Evolutionary conservation across 1,140 invertebrate species (phyloP).

Genomic region (Brachionus angularis): DNA sequence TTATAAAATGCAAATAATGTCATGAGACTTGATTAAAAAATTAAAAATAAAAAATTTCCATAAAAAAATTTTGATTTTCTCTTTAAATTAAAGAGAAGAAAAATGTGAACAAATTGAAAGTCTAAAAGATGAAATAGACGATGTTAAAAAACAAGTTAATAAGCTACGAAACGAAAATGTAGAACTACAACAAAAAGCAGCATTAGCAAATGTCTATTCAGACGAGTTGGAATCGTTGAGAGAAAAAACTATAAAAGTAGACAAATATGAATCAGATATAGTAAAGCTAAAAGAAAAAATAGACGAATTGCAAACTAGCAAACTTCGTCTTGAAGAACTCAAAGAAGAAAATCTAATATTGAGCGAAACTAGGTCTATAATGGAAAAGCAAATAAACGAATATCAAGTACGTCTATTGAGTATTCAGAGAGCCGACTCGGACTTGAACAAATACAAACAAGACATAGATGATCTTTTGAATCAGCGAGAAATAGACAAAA

Average conservation of each 20-base stretch:
- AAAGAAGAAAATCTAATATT: constrained; percentile 42
- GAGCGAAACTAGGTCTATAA: constrained; percentile 20
- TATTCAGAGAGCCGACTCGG: constrained; percentile 13
- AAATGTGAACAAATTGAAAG: constrained; percentile 40
- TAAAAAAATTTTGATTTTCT: neutral
- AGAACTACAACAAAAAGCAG: constrained; percentile 29
- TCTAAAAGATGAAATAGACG: constrained; percentile 20
- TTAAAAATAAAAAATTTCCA: neutral
- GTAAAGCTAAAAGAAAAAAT: constrained; percentile 14
- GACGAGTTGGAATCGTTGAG: constrained; percentile 38
- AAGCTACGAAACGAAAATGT: constrained; percentile 39
- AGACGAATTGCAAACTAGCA: constrained; percentile 1
- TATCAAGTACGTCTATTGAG: constrained; percentile 22
- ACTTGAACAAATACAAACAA: constrained; percentile 40
- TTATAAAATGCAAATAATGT: too few species aligned
- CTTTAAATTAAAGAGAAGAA: constrained; percentile 27
- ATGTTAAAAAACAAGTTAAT: constrained; percentile 23
- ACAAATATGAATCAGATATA: constrained; percentile 33
- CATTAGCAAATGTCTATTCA: constrained; percentile 25
- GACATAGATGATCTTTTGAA: constrained; percentile 16
- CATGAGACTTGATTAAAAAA: neutral
- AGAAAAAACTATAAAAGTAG: constrained; percentile 12
- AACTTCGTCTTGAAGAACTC: constrained; percentile 6
- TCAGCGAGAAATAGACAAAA: constrained; percentile 30
- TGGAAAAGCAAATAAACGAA: constrained; percentile 37